These are phyloP conservation scores for Morpho achilles DNA, from an alignment of 2,888 invertebrate species.

Conservation along the genomic window DNA sequence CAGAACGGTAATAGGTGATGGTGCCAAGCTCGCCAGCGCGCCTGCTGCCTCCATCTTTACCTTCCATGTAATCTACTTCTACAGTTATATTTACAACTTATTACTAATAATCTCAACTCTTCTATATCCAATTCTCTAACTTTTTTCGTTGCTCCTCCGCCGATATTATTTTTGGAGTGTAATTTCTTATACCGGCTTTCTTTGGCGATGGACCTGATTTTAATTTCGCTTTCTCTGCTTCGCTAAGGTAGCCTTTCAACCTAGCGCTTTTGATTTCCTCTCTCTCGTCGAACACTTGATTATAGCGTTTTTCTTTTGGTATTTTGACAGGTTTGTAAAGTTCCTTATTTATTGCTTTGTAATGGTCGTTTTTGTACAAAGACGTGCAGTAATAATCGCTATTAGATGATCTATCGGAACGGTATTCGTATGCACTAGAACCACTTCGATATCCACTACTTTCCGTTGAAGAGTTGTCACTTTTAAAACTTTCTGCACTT, in stretches of 20 bases:
- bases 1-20: slow-evolving; percentile 82
- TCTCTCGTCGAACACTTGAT: slow-evolving; percentile 63
- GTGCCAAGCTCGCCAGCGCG: slow-evolving; percentile 78
- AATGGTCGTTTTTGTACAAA: slow-evolving; percentile 73
- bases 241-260: slow-evolving; percentile 57
- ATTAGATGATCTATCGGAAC: slow-evolving; percentile 59
- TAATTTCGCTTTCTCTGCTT: slow-evolving; percentile 67
- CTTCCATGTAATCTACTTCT: slow-evolving; percentile 60
- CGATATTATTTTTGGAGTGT: slow-evolving; percentile 84
- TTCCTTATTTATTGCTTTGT: slow-evolving; percentile 69
- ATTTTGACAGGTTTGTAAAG: slow-evolving; percentile 74
- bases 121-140: slow-evolving; percentile 83
- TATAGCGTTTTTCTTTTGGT: slow-evolving; percentile 67
- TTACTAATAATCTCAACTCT: slow-evolving; percentile 57
- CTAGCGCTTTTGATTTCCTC: slow-evolving; percentile 55
- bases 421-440: slow-evolving; percentile 66
- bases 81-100: slow-evolving; percentile 71
- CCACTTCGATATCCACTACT: slow-evolving; percentile 72
- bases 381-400: slow-evolving; percentile 69
- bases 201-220: slow-evolving; percentile 59
- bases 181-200: slow-evolving; percentile 83
- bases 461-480: slow-evolving; percentile 65
- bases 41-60: slow-evolving; percentile 72
- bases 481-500: slow-evolving; percentile 66
- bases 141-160: slow-evolving; percentile 76